Conservation (phyloP, 1,140 invertebrate species). For the Pogonomyrmex barbatus region DNA sequence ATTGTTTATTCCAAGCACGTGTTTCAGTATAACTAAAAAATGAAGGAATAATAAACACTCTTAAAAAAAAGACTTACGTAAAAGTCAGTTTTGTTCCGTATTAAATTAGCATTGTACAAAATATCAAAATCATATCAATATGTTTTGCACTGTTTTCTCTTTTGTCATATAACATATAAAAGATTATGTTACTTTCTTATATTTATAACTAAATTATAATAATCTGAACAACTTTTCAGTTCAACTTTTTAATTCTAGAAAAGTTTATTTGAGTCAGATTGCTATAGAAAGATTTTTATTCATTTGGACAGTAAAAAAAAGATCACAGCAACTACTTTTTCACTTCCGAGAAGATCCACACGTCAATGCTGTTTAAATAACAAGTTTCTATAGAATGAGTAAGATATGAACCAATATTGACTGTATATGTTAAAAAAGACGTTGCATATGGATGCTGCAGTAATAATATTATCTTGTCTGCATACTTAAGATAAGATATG, state of each 20-base stretch:
- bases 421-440: conserved; percentile 14
- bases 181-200: neutral
- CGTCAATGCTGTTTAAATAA: conserved; percentile 53
- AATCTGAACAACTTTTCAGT: too few species aligned
- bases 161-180: too few species aligned
- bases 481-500: conserved; percentile 4
- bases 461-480: neutral
- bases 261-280: neutral
- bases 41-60: neutral
- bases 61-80: neutral
- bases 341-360: conserved; percentile 40
- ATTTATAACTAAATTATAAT: too few species aligned
- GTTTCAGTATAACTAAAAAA: neutral
- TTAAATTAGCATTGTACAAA: neutral
- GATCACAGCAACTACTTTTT: neutral
- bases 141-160: neutral
- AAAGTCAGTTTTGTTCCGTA: neutral
- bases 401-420: conserved; percentile 57
- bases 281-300: neutral
- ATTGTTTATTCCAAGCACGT: too few species aligned
- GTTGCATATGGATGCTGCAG: neutral
- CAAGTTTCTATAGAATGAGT: conserved; percentile 36
- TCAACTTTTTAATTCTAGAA: too few species aligned
- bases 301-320: neutral
- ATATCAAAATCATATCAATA: neutral